A percentile compares a stretch with the other conserved stretches of the same genome.
Conservation (phyloP, 2,797 vertebrate genomes). For the Crenichthys baileyi region DNA sequence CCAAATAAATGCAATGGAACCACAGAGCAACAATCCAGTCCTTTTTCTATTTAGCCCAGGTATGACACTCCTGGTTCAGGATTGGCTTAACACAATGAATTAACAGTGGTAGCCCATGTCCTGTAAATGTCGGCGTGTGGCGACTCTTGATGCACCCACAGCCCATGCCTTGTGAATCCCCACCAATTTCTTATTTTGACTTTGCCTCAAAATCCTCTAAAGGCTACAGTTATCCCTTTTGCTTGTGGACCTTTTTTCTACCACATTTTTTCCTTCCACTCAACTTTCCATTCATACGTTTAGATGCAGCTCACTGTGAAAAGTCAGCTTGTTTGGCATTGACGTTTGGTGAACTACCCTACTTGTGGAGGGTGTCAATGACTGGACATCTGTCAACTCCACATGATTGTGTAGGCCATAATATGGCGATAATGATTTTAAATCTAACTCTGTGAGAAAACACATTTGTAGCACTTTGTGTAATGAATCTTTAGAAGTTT, state of each 20-base stretch:
- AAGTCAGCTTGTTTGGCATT: neutral
- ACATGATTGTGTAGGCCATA: too few relatives aligned
- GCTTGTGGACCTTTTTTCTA: neutral
- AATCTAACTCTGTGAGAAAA: neutral
- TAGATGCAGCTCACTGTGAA: neutral
- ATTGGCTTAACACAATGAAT: too few relatives aligned
- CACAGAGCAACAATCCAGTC: too few relatives aligned
- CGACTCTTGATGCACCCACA: neutral
- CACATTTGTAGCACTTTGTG: neutral
- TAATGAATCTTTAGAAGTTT: neutral
- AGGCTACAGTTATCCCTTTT: neutral
- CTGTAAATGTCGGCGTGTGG: neutral
- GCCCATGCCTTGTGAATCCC: neutral
- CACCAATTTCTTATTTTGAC: neutral
- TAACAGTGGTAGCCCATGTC: too few relatives aligned
- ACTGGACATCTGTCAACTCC: neutral
- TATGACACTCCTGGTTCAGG: too few relatives aligned
- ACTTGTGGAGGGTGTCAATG: neutral
- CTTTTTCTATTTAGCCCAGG: too few relatives aligned
- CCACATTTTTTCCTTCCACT: neutral
- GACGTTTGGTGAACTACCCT: neutral
- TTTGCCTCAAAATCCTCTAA: neutral
- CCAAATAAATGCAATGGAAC: too few relatives aligned
- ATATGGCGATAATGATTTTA: too few relatives aligned
- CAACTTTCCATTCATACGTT: neutral